Evolutionary conservation across 2,888 invertebrate species (phyloP).

Genomic region (Diadromus collaris): DNA sequence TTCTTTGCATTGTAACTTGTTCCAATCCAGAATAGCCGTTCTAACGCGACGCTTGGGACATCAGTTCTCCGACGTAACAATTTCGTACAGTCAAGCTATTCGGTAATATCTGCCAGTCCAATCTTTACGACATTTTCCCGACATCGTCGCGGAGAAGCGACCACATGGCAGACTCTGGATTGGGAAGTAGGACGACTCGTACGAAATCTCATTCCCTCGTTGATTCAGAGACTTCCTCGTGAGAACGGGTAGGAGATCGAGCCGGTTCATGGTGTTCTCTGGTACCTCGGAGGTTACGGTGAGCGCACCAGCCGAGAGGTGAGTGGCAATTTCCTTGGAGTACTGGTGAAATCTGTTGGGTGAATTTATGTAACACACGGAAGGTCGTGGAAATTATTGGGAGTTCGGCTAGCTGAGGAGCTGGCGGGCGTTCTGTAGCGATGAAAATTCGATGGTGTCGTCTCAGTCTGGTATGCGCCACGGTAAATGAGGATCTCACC

Average conservation of each 20-base stretch:
- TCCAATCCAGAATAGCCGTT: not conserved
- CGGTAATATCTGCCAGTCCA: not conserved
- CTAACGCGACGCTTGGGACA: constrained; percentile 7
- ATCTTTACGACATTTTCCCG: constrained; percentile 25
- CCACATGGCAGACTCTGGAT: not conserved
- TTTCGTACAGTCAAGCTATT: constrained; percentile 1
- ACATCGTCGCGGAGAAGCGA: not conserved
- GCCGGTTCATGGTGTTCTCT: constrained; percentile 16
- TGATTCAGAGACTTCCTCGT: constrained; percentile 32
- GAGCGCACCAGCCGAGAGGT: constrained; percentile 14
- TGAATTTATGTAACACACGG: constrained; percentile 59
- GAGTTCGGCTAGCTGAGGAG: constrained; percentile 5
- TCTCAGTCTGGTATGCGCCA: not conserved
- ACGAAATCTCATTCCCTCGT: constrained; percentile 54
- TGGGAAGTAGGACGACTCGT: constrained; percentile 12
- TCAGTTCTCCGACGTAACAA: not conserved
- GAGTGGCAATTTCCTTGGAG: constrained; percentile 58
- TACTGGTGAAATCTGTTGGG: constrained; percentile 44
- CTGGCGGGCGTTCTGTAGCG: constrained; percentile 10
- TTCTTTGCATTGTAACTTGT: not conserved
- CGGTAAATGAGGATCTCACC: constrained; percentile 45
- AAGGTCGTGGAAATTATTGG: constrained; percentile 43
- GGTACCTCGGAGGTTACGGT: not conserved
- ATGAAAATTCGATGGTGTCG: constrained; percentile 36
- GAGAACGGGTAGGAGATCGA: not conserved